A percentile compares a stretch with the other conserved stretches of the same genome.
Conservation (phyloP, 2,797 vertebrate species). For the Sebastes hubbsi region DNA sequence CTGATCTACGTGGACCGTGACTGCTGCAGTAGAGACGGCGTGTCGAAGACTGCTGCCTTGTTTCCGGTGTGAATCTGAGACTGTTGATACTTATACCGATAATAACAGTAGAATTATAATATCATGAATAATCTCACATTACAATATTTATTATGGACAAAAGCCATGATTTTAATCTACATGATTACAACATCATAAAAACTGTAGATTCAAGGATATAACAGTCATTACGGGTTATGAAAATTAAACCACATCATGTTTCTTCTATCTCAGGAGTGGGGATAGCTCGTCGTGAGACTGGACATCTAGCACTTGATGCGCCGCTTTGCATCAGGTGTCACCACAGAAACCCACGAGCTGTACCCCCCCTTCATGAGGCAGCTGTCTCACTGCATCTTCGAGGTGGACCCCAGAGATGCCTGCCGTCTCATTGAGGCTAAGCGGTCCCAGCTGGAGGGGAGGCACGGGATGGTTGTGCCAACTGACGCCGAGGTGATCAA, state of each 20-base stretch:
- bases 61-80: not conserved
- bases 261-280: not conserved
- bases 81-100: not conserved
- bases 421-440: not conserved
- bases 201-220: not conserved
- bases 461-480: not conserved
- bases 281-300: not conserved
- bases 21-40: not conserved
- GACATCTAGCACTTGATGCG: conserved; percentile 4
- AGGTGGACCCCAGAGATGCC: not conserved
- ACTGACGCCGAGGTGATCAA: not conserved
- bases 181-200: not conserved
- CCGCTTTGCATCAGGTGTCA: not conserved
- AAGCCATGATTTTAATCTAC: not conserved
- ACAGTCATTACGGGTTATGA: not conserved
- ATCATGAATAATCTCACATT: no score
- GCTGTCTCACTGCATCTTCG: not conserved
- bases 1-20: not conserved
- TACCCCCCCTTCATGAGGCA: not conserved
- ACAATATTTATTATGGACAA: not conserved
- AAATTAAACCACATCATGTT: not conserved
- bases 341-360: not conserved
- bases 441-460: not conserved
- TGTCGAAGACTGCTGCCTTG: not conserved
- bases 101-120: not conserved